Evolutionary conservation across 2,888 invertebrate genomes (phyloP), one percentile per base, ranked within the genome.

Genomic region (Chironomus riparius): DNA sequence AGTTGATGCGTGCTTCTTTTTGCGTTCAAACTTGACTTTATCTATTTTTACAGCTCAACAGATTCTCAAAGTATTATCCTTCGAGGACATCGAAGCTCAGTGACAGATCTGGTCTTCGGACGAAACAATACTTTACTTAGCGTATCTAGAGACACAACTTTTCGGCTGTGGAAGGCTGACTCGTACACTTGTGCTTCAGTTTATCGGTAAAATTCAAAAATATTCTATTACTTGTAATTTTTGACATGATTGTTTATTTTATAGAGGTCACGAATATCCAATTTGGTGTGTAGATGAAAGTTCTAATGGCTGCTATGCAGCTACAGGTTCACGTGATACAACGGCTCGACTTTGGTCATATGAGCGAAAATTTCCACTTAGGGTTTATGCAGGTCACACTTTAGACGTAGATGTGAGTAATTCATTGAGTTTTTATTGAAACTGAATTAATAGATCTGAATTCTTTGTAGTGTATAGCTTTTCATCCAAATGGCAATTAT

Each of bases 401-500:
- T 88, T 92, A 81, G 93, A 95, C 85, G 91, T 97, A 22, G 94
- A 95, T 82, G 93, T 94, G 84, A 86, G 88, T 84, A 62, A 47
- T 2, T 22, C n/a, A 7, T 18, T 21, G 56, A 48, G 38, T 13
- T 28, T 10, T 68, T 15, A 15, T 12, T 48, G 50, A 28, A 22
- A 13, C 4, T 7, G 7, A 10, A 38, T 10, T 38, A 1, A 4
- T 28, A 38, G 10, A 10, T 38, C 10, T 1, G 2, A 10, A 4
- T 38, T 0, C 10, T 38, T 69, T 56, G 62, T 76, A 84, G 82
- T 81, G 83, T 75, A 77, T 84, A n/a, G 90, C 91, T 80, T 96
- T 97, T 85, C 97, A 97, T 85, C 95, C 96, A 0, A 97, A 96
- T 84, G 91, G 92, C 79, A 89, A 91, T 79, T 97, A 97, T 82